Conservation (phyloP, 2,888 invertebrate species). For the Incurvaria masculella region DNA sequence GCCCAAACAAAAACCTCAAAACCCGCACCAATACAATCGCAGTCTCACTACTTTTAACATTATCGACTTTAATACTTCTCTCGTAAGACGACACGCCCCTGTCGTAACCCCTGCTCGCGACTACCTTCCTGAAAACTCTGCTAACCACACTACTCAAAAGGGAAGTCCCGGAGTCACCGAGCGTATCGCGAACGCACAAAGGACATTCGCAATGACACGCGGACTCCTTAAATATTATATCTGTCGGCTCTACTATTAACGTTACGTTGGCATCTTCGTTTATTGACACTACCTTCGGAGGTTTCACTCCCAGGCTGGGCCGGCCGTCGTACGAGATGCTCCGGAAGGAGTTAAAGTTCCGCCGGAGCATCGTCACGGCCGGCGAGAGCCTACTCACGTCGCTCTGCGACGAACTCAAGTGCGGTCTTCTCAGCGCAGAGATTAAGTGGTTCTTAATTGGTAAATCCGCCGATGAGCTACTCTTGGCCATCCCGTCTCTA, state of each 20-base stretch:
- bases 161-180: constrained; percentile 18
- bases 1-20: constrained; percentile 41
- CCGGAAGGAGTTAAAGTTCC: not conserved
- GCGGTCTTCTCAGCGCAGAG: not conserved
- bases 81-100: constrained; percentile 36
- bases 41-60: constrained; percentile 37
- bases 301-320: not conserved
- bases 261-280: not conserved
- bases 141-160: constrained; percentile 29
- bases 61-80: constrained; percentile 28
- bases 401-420: not conserved
- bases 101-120: constrained; percentile 27
- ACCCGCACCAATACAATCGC: constrained; percentile 37
- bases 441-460: not conserved
- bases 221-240: too few relatives aligned
- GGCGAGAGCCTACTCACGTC: not conserved
- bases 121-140: constrained; percentile 31
- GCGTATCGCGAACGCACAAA: not conserved
- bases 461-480: not conserved
- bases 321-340: not conserved
- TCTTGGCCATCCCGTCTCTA: not conserved
- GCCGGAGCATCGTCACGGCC: not conserved
- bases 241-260: too few relatives aligned
- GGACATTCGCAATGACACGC: not conserved
- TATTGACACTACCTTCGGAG: not conserved